Evolutionary conservation across 1,140 invertebrate species (phyloP), one percentile per base, ranked within the genome.

Genomic region (Tribolium castaneum): DNA sequence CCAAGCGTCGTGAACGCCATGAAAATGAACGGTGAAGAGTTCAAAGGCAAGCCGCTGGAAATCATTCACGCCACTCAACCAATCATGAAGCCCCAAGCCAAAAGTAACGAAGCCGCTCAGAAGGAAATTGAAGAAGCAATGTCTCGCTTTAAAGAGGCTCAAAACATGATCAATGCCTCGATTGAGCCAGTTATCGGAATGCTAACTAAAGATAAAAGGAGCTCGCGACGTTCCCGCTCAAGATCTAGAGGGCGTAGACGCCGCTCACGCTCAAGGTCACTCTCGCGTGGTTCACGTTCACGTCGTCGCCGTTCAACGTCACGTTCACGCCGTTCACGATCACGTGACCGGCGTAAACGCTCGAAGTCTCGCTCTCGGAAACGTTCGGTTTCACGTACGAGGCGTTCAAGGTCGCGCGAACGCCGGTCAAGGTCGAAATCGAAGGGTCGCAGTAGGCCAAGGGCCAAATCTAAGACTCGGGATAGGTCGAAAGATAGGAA

Each of bases 121-220:
- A 91, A 95, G 59, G 97, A 99, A 88, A 98, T 99, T 54, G 97
- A 99, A 84, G 97, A 98, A 86, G 97, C 97, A 0, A 98, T 99
- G 97, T 96, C 96, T 30, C 90, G 97, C 79, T 96, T 98, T 0
- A 98, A 98, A 84, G 97, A 99, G 88, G 96, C 97, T 0, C 96
- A 98, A 86, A 97, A 94, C 85, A 90, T 97, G 76, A 98, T 98
- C 70, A 95, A 96, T 6, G 95, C 96, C 9, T 94, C 96, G 5
- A 97, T 98, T 80, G 96, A 97, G 89, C 96, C 95, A 19, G 93
- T 95, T 70, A 95, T 96, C 82, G 94, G 94, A 2, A 92, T 95
- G 88, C 84, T 95, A 6, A 94, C 94, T 0, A 95, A 96, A 86
- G 94, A 96, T 76, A 96, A 96, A 84, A 88, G 93, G 78, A 92